Percentiles rank a stretch among this genome's conserved stretches.
These are phyloP conservation scores for Falcunculus frontatus DNA, from an alignment of 2,113 vertebrate species.

Conservation along the genomic window DNA sequence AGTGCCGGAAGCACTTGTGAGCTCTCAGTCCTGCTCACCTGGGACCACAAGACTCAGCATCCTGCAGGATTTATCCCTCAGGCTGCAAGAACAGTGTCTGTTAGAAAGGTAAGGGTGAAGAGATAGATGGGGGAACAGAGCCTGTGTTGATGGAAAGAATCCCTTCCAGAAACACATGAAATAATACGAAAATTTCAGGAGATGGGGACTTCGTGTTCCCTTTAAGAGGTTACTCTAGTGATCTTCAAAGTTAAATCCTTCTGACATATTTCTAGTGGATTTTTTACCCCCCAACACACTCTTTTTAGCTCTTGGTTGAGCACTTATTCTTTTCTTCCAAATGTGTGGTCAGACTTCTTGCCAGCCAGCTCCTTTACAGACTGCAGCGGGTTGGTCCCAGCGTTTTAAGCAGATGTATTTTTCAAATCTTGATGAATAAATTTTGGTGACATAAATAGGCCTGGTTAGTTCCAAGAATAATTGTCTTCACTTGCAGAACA, in stretches of 20 bases:
- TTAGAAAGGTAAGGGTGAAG: background rate
- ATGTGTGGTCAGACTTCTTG: background rate
- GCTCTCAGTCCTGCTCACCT: background rate
- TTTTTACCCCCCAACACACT: background rate
- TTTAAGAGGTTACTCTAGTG: background rate
- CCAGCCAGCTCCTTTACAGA: background rate
- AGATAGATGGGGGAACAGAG: background rate
- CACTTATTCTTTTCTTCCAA: background rate
- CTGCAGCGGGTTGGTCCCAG: background rate
- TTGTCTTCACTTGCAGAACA: slow-evolving; percentile 28
- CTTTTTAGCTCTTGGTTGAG: background rate
- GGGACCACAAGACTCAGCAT: background rate
- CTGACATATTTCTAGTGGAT: background rate
- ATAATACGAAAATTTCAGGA: background rate
- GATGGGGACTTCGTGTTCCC: background rate
- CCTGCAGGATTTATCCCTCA: background rate
- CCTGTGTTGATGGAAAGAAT: background rate
- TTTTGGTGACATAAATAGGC: slow-evolving; percentile 24
- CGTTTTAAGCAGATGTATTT: background rate
- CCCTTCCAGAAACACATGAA: background rate
- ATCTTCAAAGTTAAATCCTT: background rate
- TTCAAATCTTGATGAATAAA: slow-evolving; percentile 40
- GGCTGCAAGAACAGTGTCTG: background rate
- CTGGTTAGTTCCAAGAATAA: slow-evolving; percentile 38
- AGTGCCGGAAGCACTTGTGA: background rate